These are phyloP conservation scores for Sylvietta virens DNA, from an alignment of 2,113 vertebrate species.

Conservation along the genomic window DNA sequence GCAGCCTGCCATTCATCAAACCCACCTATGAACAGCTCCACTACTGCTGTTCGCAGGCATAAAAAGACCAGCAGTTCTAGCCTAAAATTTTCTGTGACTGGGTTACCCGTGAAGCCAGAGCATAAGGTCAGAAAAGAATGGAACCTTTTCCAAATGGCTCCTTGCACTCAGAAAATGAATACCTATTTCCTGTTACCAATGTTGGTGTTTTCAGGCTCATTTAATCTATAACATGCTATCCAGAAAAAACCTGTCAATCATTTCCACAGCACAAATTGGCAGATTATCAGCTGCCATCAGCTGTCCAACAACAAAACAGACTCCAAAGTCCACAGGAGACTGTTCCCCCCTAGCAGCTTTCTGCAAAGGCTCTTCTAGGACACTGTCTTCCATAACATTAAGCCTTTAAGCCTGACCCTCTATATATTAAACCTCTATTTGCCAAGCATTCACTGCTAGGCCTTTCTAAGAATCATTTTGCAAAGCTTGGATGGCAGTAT, in stretches of 20 bases:
- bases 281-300: background rate
- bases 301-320: background rate
- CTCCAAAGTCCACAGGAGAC: background rate
- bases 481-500: slow-evolving; percentile 23
- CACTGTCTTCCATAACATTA: background rate
- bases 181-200: background rate
- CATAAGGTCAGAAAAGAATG: background rate
- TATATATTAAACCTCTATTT: background rate
- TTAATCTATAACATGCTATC: background rate
- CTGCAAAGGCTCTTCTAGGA: slow-evolving; percentile 2
- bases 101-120: background rate
- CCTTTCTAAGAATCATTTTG: slow-evolving; percentile 40
- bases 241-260: background rate
- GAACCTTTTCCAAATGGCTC: background rate
- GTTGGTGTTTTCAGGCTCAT: background rate
- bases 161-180: background rate
- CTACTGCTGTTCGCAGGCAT: accelerated
- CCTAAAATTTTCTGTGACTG: background rate
- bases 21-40: background rate
- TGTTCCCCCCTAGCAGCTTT: background rate
- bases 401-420: slow-evolving; percentile 6
- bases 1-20: background rate
- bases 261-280: background rate
- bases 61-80: background rate
- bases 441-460: slow-evolving; percentile 15